phyloP scores from a whole-genome alignment of 2,888 invertebrate genomes.

The Emesis russula region DNA sequence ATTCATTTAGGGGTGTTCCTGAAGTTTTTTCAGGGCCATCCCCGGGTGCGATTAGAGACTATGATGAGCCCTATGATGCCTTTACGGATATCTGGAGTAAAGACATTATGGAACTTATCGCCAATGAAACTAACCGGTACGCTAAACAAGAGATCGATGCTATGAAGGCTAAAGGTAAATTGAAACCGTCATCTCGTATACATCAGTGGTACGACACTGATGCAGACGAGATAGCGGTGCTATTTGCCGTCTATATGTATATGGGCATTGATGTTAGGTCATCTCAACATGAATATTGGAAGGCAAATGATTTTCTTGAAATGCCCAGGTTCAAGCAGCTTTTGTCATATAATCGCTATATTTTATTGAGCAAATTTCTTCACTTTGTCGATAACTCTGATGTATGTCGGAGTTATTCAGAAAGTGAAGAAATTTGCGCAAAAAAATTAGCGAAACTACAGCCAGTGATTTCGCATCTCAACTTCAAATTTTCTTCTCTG shows the following conservation, averaged over 20 bases:
- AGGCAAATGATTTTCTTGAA: slow-evolving; percentile 2
- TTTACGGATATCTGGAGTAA: not conserved
- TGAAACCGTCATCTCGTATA: slow-evolving; percentile 16
- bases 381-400: slow-evolving; percentile 33
- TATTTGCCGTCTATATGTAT: slow-evolving; percentile 4
- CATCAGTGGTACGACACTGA: slow-evolving; percentile 10
- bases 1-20: not conserved
- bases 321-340: not conserved
- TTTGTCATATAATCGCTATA: not conserved
- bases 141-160: not conserved
- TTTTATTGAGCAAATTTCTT: slow-evolving; percentile 9
- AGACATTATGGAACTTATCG: slow-evolving; percentile 6
- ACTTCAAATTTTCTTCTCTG: slow-evolving; percentile 12
- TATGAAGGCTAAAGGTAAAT: slow-evolving; percentile 12
- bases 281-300: slow-evolving; percentile 17
- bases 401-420: not conserved
- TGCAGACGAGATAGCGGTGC: slow-evolving; percentile 17
- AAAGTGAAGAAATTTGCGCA: slow-evolving; percentile 9
- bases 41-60: not conserved
- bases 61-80: not conserved
- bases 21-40: slow-evolving; percentile 7
- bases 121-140: not conserved
- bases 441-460: slow-evolving; percentile 24
- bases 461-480: slow-evolving; percentile 22
- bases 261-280: slow-evolving; percentile 9